Conservation (phyloP, 30 jellyfish, hydroid and myxozoan species). For the Clytia hemisphaerica region DNA sequence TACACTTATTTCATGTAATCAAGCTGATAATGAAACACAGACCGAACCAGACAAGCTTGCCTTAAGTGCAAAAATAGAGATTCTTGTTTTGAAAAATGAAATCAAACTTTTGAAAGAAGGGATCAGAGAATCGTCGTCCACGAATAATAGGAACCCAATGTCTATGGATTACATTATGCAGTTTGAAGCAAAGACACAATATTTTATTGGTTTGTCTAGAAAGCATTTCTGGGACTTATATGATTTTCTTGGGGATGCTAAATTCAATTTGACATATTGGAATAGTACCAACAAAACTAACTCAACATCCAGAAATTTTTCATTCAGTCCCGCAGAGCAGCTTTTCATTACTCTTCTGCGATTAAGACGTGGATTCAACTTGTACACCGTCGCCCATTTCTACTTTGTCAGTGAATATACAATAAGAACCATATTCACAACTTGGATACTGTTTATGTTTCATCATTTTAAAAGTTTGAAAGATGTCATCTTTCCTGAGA, state of each 20-base stretch:
- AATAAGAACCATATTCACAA: slow-evolving; percentile 42
- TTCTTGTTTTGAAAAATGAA: slow-evolving; percentile 22
- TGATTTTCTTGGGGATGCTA: slow-evolving; percentile 65
- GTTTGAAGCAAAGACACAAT: background rate
- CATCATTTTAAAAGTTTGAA: slow-evolving; percentile 47
- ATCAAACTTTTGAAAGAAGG: too few relatives aligned
- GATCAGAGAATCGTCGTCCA: background rate
- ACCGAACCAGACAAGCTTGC: background rate
- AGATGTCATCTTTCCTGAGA: slow-evolving; percentile 48
- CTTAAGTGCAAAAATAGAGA: slow-evolving; percentile 27
- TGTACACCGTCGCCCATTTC: slow-evolving; percentile 44
- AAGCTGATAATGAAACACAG: background rate
- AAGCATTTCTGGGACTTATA: slow-evolving; percentile 48
- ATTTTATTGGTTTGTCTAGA: slow-evolving; percentile 42
- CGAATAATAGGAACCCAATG: slow-evolving; percentile 20
- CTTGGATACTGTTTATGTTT: slow-evolving; percentile 56
- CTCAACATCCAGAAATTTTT: slow-evolving; percentile 3
- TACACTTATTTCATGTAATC: too few relatives aligned
- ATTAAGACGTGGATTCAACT: slow-evolving; percentile 51
- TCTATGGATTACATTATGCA: slow-evolving; percentile 13
- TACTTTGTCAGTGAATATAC: slow-evolving; percentile 43
- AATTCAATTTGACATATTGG: slow-evolving; percentile 41
- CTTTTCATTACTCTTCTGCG: slow-evolving; percentile 42
- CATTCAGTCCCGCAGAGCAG: slow-evolving; percentile 35
- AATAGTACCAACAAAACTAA: background rate